These are phyloP conservation scores for Pristionchus pacificus DNA, from an alignment of 1,140 invertebrate species.

Conservation along the genomic window DNA sequence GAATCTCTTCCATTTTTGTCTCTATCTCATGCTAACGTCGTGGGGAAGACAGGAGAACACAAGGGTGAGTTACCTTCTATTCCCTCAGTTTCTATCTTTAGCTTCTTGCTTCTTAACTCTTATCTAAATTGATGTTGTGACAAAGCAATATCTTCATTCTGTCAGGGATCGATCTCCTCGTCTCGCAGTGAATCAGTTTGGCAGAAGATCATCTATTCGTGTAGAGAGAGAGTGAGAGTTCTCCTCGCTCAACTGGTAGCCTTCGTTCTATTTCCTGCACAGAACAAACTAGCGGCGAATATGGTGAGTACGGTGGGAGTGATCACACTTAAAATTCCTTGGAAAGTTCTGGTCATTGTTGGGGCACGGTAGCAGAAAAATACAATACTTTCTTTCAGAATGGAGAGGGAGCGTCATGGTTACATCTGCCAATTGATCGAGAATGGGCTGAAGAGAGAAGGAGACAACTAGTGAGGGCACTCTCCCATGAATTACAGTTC, in stretches of 20 bases:
- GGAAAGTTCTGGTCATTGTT: no score
- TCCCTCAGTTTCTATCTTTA: neutral
- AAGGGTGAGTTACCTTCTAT: neutral
- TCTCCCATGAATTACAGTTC: constrained; percentile 21
- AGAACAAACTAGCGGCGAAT: constrained; percentile 12
- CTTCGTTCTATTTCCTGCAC: constrained; percentile 32
- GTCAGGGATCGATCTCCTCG: neutral
- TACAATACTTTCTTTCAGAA: no score
- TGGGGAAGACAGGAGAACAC: constrained; percentile 12
- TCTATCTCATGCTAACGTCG: constrained; percentile 12
- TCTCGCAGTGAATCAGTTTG: constrained; percentile 19
- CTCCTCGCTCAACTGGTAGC: constrained; percentile 30
- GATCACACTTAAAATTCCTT: no score
- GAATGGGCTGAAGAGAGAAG: constrained; percentile 30
- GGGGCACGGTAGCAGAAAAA: no score
- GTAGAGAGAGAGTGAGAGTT: constrained; percentile 22
- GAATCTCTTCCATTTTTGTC: constrained; percentile 22
- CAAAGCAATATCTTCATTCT: constrained; percentile 2
- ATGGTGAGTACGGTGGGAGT: no score
- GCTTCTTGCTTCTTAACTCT: neutral
- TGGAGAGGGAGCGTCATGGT: neutral
- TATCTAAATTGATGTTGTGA: neutral
- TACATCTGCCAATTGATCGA: neutral
- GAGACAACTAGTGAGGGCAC: constrained; percentile 28
- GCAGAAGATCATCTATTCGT: constrained; percentile 22